Evolutionary conservation across 2,888 invertebrate species (phyloP), one percentile per base, ranked within the genome.

Genomic region (Salticus scenicus): DNA sequence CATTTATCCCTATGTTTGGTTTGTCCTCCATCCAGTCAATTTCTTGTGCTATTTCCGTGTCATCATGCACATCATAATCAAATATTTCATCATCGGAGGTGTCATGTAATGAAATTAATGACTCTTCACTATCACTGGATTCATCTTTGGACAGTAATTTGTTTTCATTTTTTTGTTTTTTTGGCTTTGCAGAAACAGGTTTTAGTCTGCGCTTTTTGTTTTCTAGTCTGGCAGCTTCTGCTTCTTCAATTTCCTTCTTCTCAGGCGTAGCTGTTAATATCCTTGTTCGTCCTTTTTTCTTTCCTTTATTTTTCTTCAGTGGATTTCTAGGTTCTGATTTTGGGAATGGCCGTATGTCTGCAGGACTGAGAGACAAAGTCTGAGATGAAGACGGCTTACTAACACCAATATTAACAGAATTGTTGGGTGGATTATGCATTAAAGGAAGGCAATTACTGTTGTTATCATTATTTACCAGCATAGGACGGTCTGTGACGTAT

Each of bases 401-500:
- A n/a, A 27, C 28, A 27, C 14, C 30, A 28, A 66, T 24, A 66
- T 66, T 24, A 41, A 41, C 42, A 41, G 42, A 14, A 41, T 41
- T 41, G 42, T 41, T 14, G 14, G 42, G 42, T 41, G 42, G 42
- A 12, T 28, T n/a, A 66, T 24, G 28, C 28, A 27, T 14, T n/a
- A 28, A 66, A 8, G 66, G 66, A n/a, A 66, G n/a, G 30, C 66
- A 24, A 24, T 14, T 24, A 66, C 28, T 27, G 66, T 8, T 66
- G 28, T 66, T 66, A 66, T 66, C 66, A 66, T 66, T 66, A 66
- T 66, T 66, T 66, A 66, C 66, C 66, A 28, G 66, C 66, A 66
- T 27, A 51, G 51, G 51, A 5, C 51, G n/a, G 17, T 51, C 51
- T 10, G 51, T 51, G 17, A 51, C 51, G 7, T 8, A 51, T 20